Percentiles rank a stretch among this genome's conserved stretches.
These are phyloP conservation scores for Helleia helle DNA, from an alignment of 2,888 invertebrate genomes.

Conservation along the genomic window DNA sequence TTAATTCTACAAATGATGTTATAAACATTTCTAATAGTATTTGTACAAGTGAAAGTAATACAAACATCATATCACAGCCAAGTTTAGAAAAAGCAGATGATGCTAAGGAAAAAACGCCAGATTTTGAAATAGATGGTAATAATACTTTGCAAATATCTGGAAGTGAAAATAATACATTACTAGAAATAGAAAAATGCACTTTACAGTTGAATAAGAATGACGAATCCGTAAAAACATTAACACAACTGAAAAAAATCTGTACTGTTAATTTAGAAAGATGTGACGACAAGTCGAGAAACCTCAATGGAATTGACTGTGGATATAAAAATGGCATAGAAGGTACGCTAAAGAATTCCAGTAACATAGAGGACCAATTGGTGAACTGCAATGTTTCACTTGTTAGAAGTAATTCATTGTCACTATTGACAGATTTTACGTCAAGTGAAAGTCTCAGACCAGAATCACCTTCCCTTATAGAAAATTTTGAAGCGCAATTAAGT, in stretches of 20 bases:
- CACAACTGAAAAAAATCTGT: conserved; percentile 26
- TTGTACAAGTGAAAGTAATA: no score
- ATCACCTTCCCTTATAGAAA: conserved; percentile 13
- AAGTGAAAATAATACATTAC: background rate
- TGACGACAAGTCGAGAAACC: conserved; percentile 23
- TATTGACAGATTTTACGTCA: conserved; percentile 27
- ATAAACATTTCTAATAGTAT: no score
- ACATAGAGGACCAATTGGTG: background rate
- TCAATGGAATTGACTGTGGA: background rate
- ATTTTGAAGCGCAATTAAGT: conserved; percentile 8
- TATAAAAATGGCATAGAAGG: background rate
- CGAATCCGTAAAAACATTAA: background rate
- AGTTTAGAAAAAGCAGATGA: no score
- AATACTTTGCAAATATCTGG: background rate
- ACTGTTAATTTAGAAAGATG: conserved; percentile 36
- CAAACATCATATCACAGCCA: no score
- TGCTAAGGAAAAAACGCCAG: no score
- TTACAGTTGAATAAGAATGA: background rate
- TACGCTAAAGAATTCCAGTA: background rate
- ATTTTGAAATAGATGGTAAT: conserved; percentile 1
- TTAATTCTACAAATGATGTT: no score
- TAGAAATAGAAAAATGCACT: background rate
- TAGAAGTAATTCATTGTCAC: conserved; percentile 29
- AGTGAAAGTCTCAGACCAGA: conserved; percentile 14
- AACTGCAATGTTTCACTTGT: conserved; percentile 12